Conservation (phyloP, 2,888 invertebrate genomes). For the Tuberolachnus salignus region DNA sequence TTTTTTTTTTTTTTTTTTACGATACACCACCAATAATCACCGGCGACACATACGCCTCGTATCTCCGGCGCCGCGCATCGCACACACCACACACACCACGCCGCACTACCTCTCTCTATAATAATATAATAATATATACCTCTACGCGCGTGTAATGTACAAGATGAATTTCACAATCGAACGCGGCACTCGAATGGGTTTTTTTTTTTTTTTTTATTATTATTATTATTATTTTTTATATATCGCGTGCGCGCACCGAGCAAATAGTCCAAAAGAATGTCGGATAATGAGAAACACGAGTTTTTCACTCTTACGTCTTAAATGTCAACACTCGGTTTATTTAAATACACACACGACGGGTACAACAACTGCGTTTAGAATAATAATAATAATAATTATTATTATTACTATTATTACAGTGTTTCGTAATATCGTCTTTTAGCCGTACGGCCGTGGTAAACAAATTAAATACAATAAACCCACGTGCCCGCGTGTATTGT, state of each 20-base stretch:
- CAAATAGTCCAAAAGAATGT: conserved; percentile 34
- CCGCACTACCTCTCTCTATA: no score
- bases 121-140: no score
- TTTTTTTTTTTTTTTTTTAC: conserved; percentile 9
- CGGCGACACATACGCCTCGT: background rate
- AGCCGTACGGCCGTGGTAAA: no score
- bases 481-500: no score
- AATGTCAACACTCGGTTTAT: conserved; percentile 2
- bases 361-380: background rate
- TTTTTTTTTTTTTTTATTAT: background rate
- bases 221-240: no score
- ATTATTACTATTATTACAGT: background rate
- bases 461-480: background rate
- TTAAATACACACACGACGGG: background rate
- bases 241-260: conserved; percentile 16
- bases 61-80: background rate
- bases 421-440: no score
- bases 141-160: background rate
- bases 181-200: conserved; percentile 18
- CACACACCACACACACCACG: no score
- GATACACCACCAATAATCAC: conserved; percentile 20
- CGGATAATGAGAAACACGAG: background rate
- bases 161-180: conserved; percentile 43
- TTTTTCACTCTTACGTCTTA: conserved; percentile 7
- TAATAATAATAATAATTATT: no score